A percentile compares a stretch with the other conserved stretches of the same genome.
These are phyloP conservation scores for Copsychus sechellarum DNA, from an alignment of 2,113 vertebrate species.

Conservation along the genomic window DNA sequence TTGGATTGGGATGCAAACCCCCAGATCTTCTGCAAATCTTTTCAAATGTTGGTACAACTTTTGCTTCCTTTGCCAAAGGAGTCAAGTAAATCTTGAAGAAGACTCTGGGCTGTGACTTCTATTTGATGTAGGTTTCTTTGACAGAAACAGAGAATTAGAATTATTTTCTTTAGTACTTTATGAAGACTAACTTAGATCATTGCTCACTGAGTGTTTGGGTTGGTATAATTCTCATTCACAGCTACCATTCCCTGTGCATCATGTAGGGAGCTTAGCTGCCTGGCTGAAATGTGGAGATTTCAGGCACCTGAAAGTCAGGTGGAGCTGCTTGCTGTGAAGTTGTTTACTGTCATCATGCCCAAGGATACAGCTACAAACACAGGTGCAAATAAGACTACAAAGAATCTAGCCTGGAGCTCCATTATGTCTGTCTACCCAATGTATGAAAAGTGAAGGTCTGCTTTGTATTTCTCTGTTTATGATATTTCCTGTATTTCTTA, in stretches of 20 bases:
- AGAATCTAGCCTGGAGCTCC: not conserved
- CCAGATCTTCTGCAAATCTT: not conserved
- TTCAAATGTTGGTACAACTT: not conserved
- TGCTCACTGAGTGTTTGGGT: fast-evolving
- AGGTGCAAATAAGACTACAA: not conserved
- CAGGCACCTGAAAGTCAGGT: not conserved
- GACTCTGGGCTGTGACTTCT: not conserved
- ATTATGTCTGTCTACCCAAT: fast-evolving
- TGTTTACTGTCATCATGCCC: not conserved
- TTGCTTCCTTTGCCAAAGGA: not conserved
- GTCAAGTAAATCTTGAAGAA: not conserved
- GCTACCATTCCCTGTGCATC: not conserved
- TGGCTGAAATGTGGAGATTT: not conserved
- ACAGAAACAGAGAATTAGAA: not conserved
- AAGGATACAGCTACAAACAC: not conserved
- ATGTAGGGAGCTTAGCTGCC: not conserved
- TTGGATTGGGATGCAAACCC: not conserved
- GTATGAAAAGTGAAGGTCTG: not conserved
- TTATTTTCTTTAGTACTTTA: not conserved
- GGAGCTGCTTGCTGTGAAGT: not conserved
- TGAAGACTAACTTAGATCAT: not conserved
- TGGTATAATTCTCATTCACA: not conserved
- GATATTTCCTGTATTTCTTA: not conserved
- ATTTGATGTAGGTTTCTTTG: not conserved
- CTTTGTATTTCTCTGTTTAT: not conserved